These are phyloP conservation scores for Rhynchophorus ferrugineus DNA, from an alignment of 1,140 invertebrate genomes.

Conservation along the genomic window DNA sequence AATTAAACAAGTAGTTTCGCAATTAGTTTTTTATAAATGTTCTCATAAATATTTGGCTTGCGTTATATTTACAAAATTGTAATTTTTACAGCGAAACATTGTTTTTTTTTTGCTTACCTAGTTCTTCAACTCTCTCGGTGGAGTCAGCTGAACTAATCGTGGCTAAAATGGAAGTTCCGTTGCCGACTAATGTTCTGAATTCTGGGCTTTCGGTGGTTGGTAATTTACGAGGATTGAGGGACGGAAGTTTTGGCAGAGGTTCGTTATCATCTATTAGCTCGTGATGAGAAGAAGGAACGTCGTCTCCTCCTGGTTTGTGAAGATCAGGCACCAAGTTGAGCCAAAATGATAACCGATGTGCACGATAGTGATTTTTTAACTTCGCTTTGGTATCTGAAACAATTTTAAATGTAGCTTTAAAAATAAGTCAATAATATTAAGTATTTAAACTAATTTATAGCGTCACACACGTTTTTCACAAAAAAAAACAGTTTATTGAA, in stretches of 20 bases:
- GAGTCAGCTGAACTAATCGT: slow-evolving; percentile 36
- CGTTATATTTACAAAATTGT: too few species aligned
- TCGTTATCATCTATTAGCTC: slow-evolving; percentile 68
- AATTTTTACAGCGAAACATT: too few species aligned
- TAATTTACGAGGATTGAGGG: slow-evolving; percentile 45
- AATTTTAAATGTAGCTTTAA: too few species aligned
- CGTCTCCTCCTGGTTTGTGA: slow-evolving; percentile 80
- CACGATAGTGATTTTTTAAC: slow-evolving; percentile 89
- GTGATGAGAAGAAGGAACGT: slow-evolving; percentile 79
- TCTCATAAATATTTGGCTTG: too few species aligned
- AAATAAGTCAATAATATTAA: too few species aligned
- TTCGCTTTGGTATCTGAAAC: slow-evolving; percentile 76
- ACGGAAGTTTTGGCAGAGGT: slow-evolving; percentile 47
- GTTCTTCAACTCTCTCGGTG: slow-evolving; percentile 36
- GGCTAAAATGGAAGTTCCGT: slow-evolving; percentile 31
- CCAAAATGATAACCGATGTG: slow-evolving; percentile 92
- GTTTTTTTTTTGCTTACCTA: slow-evolving; percentile 23
- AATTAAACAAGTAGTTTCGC: too few species aligned
- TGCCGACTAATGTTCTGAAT: slow-evolving; percentile 35
- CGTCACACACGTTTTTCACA: too few species aligned
- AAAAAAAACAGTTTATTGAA: too few species aligned
- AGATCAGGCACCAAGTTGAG: slow-evolving; percentile 89
- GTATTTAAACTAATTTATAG: too few species aligned
- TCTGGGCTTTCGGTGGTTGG: slow-evolving; percentile 48
- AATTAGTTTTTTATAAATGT: too few species aligned